A percentile compares a stretch with the other conserved stretches of the same genome.
Evolutionary conservation across 2,113 vertebrate genomes (phyloP).

Genomic region (Paradoxurus hermaphroditus): DNA sequence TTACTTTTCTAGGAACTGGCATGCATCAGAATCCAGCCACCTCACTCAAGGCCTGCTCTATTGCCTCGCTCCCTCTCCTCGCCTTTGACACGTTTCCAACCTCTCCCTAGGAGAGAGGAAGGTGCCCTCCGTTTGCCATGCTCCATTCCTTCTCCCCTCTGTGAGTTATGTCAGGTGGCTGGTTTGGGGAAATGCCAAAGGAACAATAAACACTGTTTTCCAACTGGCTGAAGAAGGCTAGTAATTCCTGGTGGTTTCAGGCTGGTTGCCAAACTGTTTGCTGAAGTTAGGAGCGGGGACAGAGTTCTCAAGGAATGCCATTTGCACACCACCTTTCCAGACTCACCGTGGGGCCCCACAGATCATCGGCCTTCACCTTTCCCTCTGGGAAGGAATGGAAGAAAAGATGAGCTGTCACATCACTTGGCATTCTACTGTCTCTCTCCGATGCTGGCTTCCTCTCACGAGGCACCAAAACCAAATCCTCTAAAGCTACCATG

Average conservation of each 20-base stretch:
- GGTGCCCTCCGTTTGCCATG: conserved; percentile 7
- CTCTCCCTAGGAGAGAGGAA: not conserved
- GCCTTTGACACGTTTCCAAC: conserved; percentile 39
- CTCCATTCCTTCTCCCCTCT: not conserved
- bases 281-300: not conserved
- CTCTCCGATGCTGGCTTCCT: not conserved
- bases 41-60: conserved; percentile 58
- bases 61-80: not conserved
- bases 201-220: conserved; percentile 55
- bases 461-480: not conserved
- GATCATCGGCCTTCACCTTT: not conserved
- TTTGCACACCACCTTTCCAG: not conserved
- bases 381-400: not conserved
- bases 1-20: conserved; percentile 72
- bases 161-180: conserved; percentile 28
- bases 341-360: not conserved
- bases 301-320: not conserved
- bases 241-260: not conserved
- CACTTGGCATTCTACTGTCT: not conserved
- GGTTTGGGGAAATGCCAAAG: conserved; percentile 23
- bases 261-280: not conserved
- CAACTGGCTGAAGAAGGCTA: not conserved
- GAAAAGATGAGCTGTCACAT: not conserved
- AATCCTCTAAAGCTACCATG: not conserved
- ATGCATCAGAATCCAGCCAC: conserved; percentile 23